phyloP scores from a whole-genome alignment of 53 echinoderm and acorn worm species.

The Temnopleurus reevesii region DNA sequence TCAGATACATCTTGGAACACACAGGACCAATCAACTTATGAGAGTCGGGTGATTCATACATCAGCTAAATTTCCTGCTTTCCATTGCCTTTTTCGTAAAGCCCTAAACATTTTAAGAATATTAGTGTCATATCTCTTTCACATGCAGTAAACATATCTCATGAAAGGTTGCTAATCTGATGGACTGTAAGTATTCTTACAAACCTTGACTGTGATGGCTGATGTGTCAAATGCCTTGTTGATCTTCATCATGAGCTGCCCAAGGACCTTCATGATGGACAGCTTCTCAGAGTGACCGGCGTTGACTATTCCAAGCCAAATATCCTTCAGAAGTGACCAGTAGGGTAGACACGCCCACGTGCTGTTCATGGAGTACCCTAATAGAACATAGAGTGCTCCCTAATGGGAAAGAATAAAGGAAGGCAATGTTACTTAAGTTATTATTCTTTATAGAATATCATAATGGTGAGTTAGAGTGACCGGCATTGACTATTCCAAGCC shows the following conservation, averaged over 20 bases:
- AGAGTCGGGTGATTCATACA: too few relatives aligned
- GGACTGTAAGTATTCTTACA: not conserved
- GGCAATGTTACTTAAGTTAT: too few relatives aligned
- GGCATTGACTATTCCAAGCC: constrained; percentile 86
- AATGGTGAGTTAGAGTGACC: too few relatives aligned
- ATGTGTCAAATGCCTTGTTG: constrained; percentile 73
- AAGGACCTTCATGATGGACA: constrained; percentile 88
- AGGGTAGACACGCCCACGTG: constrained; percentile 62
- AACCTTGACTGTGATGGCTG: constrained; percentile 72
- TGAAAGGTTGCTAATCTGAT: too few relatives aligned
- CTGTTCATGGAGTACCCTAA: constrained; percentile 59
- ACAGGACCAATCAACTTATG: too few relatives aligned
- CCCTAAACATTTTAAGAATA: too few relatives aligned
- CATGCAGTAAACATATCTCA: too few relatives aligned
- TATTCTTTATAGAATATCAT: too few relatives aligned
- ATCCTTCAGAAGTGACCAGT: constrained; percentile 75
- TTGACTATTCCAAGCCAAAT: constrained; percentile 87
- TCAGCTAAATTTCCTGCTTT: too few relatives aligned
- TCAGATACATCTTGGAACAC: too few relatives aligned
- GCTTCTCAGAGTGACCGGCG: constrained; percentile 98
- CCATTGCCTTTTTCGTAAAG: too few relatives aligned
- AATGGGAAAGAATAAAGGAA: not conserved
- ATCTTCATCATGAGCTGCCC: constrained; percentile 75
- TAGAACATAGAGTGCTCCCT: constrained; percentile 91
- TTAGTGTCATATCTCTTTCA: too few relatives aligned